phyloP scores from a whole-genome alignment of 2,113 vertebrate genomes.

The Bettongia penicillata region DNA sequence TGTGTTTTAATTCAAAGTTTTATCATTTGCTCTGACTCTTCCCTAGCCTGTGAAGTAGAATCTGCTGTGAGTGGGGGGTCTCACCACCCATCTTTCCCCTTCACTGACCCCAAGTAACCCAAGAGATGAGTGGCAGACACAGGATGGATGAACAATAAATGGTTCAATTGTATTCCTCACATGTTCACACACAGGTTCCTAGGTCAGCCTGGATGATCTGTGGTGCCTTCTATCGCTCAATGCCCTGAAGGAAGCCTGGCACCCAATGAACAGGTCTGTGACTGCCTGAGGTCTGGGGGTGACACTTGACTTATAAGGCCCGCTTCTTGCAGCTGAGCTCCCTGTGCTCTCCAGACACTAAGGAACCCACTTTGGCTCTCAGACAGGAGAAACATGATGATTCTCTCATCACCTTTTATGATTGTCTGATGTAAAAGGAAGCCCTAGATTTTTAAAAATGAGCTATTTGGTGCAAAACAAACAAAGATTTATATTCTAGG shows the following conservation, averaged over 20 bases:
- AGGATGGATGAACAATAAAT: background rate
- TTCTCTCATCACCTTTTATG: background rate
- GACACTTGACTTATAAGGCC: rapidly evolving
- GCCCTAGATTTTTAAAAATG: background rate
- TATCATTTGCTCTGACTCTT: background rate
- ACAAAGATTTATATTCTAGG: background rate
- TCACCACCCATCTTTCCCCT: background rate
- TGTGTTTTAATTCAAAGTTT: background rate
- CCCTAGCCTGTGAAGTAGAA: background rate
- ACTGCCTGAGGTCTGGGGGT: background rate
- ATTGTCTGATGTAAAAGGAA: background rate
- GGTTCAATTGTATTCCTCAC: background rate
- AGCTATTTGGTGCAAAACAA: background rate
- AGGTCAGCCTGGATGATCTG: background rate
- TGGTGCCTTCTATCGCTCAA: rapidly evolving
- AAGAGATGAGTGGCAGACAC: background rate
- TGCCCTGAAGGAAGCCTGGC: background rate
- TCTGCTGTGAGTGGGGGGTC: background rate
- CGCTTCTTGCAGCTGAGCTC: background rate
- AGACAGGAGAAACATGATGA: background rate
- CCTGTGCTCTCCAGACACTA: background rate
- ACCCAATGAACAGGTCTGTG: rapidly evolving
- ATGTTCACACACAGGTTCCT: background rate
- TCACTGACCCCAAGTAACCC: background rate
- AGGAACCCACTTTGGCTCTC: background rate